Base-by-base conservation (phyloP, 2,888 invertebrate species). In the Melieria omissa region DNA sequence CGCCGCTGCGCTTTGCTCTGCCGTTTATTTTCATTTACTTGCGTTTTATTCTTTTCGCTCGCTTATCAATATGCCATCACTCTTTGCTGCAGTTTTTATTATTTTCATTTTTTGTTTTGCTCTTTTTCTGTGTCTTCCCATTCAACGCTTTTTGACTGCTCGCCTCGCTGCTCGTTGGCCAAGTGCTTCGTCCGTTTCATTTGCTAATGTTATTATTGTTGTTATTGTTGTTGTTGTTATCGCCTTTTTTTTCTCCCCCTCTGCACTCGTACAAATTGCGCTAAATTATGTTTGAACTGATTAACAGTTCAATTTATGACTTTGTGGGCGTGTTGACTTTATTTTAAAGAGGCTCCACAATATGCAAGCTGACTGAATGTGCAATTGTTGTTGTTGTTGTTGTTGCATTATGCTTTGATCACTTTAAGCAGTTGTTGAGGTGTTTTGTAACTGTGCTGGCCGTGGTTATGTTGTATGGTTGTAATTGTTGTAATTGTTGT, bases 301-400 rank as follows among this genome's bases (percentile, higher is more conserved):
- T 79, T 79, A 79, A 79, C 78, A 79, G 77, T 79, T 79, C 79
- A 79, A 79, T 78, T 79, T 79, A 79, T 79, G 79, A 75, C 73
- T 73, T 77, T 73, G 78, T 75, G 74, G 79, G 79, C 79, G 78
- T 78, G 72, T 73, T 77, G 75, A 77, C 74, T 77, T 75, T 74
- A 75, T 76, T 74, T 75, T 76, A 77, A 77, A 77, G 76, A 75
- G 76, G 75, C 75, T 29, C 29, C 29, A 29, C 29, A 29, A 29
- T 29, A 29, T 29, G 29, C 29, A 29, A 47, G 9, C 10, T 41
- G 61, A 47, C 70, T 72, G 67, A 71, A 70, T 62, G 47, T 65
- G 54, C 12, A 55, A 58, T 58, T 41, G 41, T 29, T 63, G 58
- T 58, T 63, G 9, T 63, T 7, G 16, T 49, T 63, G 9, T 63